Evolutionary conservation across 2,888 invertebrate genomes (phyloP), one percentile per base, ranked within the genome.

Genomic region (Macrostomum cliftonense): DNA sequence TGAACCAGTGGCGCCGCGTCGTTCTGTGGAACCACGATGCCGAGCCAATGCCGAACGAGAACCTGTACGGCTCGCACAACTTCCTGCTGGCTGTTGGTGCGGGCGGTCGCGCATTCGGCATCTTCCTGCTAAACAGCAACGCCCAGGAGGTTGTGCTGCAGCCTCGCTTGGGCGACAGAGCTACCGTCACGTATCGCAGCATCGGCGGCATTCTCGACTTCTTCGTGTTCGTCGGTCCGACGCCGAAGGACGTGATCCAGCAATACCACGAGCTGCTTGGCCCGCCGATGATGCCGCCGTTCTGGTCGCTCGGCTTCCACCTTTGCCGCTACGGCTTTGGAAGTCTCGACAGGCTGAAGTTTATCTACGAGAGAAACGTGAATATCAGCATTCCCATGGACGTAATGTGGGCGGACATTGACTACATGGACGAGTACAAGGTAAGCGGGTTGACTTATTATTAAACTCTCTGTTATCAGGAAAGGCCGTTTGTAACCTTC

Each of bases 231-330:
- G 57, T 80, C 60, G 87, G 86, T 0, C 82, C 83, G 0, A 72
- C 76, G 0, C 83, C 87, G 0, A 63, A 65, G 44, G 69, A 73
- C 48, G 73, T 77, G 2, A 62, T 75, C 14, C 61, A 63, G 42
- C 65, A 67, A 51, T 68, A 68, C 53, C 62, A 63, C 4, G 52
- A 53, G 64, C 55, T 58, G 2, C 75, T 86, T 12, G 85, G 85
- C 0, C 72, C 76, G 52, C 83, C 86, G 0, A 77, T 77, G 62
- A 75, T 87, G 76, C 86, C 86, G 1, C 84, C 87, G 0, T 83
- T 82, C 64, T 88, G 87, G 87, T 74, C 80, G 1, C 75, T 88
- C 0, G 88, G 87, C 1, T 87, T 84, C 68, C 87, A 88, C 70
- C 71, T 87, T 28, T 83, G 83, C 75, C 77, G 79, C 76, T 80